Evolutionary conservation across 2,113 vertebrate genomes (phyloP).

Genomic region (Dipodomys stephensi): DNA sequence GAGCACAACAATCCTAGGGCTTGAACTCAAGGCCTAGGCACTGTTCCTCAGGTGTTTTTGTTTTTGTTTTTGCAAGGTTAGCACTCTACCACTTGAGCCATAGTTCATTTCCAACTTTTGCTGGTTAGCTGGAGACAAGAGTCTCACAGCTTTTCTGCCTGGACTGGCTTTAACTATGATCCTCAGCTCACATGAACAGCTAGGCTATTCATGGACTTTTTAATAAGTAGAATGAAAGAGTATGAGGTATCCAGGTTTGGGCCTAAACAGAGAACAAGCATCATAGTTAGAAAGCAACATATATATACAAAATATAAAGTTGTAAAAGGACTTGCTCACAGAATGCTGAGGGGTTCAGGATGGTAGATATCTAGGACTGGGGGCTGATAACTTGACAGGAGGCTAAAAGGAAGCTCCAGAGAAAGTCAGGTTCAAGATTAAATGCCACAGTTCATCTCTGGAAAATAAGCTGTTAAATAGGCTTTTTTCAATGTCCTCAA

Average conservation of each 20-base stretch:
- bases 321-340: background rate
- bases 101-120: too few relatives aligned
- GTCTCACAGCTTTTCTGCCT: too few relatives aligned
- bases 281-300: background rate
- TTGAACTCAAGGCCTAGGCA: too few relatives aligned
- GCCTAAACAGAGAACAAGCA: background rate
- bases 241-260: background rate
- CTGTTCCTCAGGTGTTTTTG: too few relatives aligned
- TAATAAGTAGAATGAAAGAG: slow-evolving; percentile 17
- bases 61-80: too few relatives aligned
- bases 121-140: too few relatives aligned
- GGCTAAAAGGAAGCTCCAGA: background rate
- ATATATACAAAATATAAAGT: background rate
- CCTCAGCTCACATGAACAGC: too few relatives aligned
- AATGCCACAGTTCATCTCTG: background rate
- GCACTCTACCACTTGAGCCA: too few relatives aligned
- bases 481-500: slow-evolving; percentile 6
- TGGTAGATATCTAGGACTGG: background rate
- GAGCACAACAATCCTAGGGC: too few relatives aligned
- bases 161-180: too few relatives aligned
- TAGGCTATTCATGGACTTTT: too few relatives aligned
- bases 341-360: background rate
- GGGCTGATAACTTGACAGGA: background rate
- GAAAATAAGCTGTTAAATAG: slow-evolving; percentile 25
- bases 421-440: background rate